These are phyloP conservation scores for Drosophila parabipectinata DNA, from an alignment of 1,140 invertebrate species.

Conservation along the genomic window DNA sequence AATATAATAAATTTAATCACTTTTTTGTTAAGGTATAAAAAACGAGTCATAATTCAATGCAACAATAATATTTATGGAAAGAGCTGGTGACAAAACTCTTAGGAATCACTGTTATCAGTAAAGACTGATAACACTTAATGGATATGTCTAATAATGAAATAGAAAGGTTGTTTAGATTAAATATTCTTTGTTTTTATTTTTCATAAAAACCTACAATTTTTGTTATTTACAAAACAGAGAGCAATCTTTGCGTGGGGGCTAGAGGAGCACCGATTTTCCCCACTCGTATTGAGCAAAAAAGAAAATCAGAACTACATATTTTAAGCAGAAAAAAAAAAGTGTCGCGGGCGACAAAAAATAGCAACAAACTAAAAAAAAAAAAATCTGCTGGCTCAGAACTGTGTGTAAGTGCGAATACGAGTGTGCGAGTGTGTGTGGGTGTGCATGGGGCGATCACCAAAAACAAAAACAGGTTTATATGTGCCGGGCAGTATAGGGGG, in stretches of 20 bases:
- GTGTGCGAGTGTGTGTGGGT: slow-evolving; percentile 32
- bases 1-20: background rate
- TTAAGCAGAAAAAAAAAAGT: slow-evolving; percentile 72
- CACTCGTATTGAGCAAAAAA: slow-evolving; percentile 43
- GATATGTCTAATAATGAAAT: background rate
- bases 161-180: slow-evolving; percentile 8
- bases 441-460: slow-evolving; percentile 61
- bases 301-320: slow-evolving; percentile 72
- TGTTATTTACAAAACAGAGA: slow-evolving; percentile 11
- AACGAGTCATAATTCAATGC: background rate
- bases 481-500: slow-evolving; percentile 6
- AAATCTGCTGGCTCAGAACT: slow-evolving; percentile 70
- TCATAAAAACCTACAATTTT: background rate
- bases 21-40: background rate
- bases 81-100: background rate
- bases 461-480: slow-evolving; percentile 71
- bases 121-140: background rate
- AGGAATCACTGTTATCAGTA: background rate
- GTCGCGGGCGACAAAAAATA: slow-evolving; percentile 54
- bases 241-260: slow-evolving; percentile 46
- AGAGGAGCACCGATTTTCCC: slow-evolving; percentile 46
- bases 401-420: slow-evolving; percentile 40
- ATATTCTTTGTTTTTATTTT: background rate
- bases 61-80: background rate
- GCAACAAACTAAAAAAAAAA: slow-evolving; percentile 51